Base-by-base conservation (phyloP, 2,888 invertebrate species). In the Augochlorella aurata region DNA sequence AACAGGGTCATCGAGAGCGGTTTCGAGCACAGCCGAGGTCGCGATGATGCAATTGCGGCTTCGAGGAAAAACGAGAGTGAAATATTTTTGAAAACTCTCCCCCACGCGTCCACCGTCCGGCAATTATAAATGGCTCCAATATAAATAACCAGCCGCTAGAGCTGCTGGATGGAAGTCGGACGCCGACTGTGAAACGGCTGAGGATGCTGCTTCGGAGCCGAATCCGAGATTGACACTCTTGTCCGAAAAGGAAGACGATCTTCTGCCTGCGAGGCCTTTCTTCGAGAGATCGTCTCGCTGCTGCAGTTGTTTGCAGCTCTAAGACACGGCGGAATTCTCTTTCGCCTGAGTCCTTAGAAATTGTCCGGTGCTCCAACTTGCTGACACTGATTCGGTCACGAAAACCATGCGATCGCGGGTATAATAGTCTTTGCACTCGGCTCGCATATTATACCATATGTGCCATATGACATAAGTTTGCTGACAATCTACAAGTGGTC, bases 351-450 rank as follows among this genome's bases (percentile, higher is more conserved):
- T 54, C 54, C 54, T 5, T 54, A 54, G 54, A 54, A 21, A 54
- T 54, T 54, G 54, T 54, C 54, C 21, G 12, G 21, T 54, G 54
- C 21, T 54, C 21, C 54, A 54, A 54, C 54, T 21, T 54, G 54
- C 54, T 54, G 54, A 54, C 54, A 54, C 54, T n/a, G 54, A 54
- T 54, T 54, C 54, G 54, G 21, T 54, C 21, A n/a, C 54, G 54
- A 54, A n/a, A 54, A 54, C 21, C 12, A 2, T 21, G 21, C 54
- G 21, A 54, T 54, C 54, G 29, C 29, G 29, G 29, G 29, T 29
- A 1, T 54, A 21, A 54, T 54, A 21, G 54, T 54, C 21, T 54
- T 21, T 14, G 54, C 12, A 54, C 54, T 14, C 54, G 21, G 14
- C 54, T 54, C 21, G 21, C 21, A 38, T 38, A 4, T 38, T 38